Base-by-base conservation (phyloP, 2,888 invertebrate species). In the Latrodectus hesperus region DNA sequence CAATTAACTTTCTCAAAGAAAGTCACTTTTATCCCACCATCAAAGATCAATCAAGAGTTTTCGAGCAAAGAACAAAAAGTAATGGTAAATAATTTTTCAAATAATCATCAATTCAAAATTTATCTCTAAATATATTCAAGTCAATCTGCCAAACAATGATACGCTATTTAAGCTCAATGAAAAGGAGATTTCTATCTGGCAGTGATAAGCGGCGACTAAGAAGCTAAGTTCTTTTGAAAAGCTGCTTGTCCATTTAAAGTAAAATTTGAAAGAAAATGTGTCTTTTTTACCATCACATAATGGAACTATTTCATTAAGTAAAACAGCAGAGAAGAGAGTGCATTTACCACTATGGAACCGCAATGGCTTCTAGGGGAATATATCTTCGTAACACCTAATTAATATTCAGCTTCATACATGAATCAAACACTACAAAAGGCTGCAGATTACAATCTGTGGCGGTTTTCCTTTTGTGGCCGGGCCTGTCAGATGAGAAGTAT, bases 401-500 rank as follows among this genome's bases (percentile, higher is more conserved):
- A 81, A 86, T 86, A 86, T 86, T 81, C 86, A 74, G 52, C 22
- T 71, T 76, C 76, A 76, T 86, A 67, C 81, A 81, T 67, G 81
- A 86, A 71, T 86, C 80, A 83, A 83, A 77, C 78, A 52, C 67
- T 22, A 78, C 84, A 84, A 78, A 73, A 73, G 78, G 22, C 67
- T 67, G 49, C 60, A 67, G 84, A 84, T 84, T 52, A 75, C 65
- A 52, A 84, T 84, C 77, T 84, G 14, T 16, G 65, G 64, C 68
- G 81, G 74, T 52, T 38, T 51, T 75, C 71, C 73, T 73, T 71
- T 81, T 67, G 55, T 53, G 78, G 65, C 26, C 55, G n/a, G 53
- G 17, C 22, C 51, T 84, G 83, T 84, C 83, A 84, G 75, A 84
- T 84, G 70, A 55, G 60, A 55, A 49, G 83, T 78, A 84, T 84